Evolutionary conservation across 2,113 vertebrate genomes (phyloP).

Genomic region (Aix galericulata): DNA sequence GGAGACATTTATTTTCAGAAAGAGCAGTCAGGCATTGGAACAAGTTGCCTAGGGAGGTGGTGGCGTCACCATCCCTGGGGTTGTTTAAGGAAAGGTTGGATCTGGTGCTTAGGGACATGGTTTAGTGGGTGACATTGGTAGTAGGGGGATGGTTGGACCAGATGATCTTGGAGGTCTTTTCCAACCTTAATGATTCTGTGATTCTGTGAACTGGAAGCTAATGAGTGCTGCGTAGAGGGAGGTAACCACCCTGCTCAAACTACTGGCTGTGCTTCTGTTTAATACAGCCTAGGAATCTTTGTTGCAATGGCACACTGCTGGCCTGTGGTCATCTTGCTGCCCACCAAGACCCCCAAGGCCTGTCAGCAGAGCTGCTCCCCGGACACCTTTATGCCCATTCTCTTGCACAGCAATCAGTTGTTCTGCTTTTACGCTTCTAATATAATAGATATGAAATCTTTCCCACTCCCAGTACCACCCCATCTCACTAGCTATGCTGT

Average conservation of each 20-base stretch:
- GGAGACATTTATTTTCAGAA: too few relatives aligned
- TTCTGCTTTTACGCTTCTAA: background rate
- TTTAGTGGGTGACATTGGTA: too few relatives aligned
- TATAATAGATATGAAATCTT: background rate
- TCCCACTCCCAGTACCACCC: background rate
- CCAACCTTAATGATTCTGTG: too few relatives aligned
- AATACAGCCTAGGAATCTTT: background rate
- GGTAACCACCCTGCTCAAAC: background rate
- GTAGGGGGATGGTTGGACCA: too few relatives aligned
- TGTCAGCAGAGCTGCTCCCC: background rate
- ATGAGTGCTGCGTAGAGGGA: background rate
- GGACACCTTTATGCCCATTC: background rate
- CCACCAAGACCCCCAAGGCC: background rate
- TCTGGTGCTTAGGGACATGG: too few relatives aligned
- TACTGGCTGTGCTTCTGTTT: background rate
- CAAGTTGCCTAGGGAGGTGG: too few relatives aligned
- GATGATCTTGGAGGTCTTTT: too few relatives aligned
- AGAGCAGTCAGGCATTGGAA: too few relatives aligned
- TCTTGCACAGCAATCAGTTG: background rate
- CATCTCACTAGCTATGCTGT: background rate
- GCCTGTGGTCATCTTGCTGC: accelerated
- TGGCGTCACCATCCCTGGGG: too few relatives aligned
- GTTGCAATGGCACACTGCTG: background rate
- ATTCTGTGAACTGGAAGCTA: background rate
- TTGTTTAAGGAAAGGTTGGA: too few relatives aligned